A percentile compares a stretch with the other conserved stretches of the same genome.
These are phyloP conservation scores for Geopemphigus sp. DNA, from an alignment of 1,140 invertebrate species.

Conservation along the genomic window DNA sequence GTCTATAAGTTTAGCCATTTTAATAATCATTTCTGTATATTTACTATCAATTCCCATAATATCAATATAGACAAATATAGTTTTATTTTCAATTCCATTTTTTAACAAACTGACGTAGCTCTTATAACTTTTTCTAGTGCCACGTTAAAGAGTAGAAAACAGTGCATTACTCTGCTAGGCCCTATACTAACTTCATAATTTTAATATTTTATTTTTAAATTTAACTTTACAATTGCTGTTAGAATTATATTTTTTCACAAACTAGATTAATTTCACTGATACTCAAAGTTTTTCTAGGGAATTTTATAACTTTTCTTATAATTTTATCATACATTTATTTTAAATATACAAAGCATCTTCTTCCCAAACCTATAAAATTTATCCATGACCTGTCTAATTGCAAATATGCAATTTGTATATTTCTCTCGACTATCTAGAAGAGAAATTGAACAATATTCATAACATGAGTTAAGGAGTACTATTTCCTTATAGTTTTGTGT, in stretches of 20 bases:
- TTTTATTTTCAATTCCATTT: background rate
- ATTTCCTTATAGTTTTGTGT: background rate
- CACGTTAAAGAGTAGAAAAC: background rate
- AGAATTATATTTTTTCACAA: conserved; percentile 9
- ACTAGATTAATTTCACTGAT: conserved; percentile 15
- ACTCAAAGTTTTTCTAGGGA: conserved; percentile 12
- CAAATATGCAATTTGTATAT: background rate
- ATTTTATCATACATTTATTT: no score
- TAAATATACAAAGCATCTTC: no score
- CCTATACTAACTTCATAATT: background rate
- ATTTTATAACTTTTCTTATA: conserved; percentile 12
- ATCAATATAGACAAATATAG: background rate
- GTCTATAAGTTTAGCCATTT: background rate
- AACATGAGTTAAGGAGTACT: background rate
- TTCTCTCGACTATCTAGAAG: background rate
- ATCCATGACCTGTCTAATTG: no score
- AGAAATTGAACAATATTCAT: background rate
- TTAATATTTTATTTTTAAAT: conserved; percentile 14
- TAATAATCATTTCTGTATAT: background rate
- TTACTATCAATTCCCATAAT: background rate
- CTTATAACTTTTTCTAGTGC: background rate
- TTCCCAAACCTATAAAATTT: no score
- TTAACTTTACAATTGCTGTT: conserved; percentile 10
- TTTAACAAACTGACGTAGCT: background rate
- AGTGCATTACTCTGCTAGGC: background rate